A percentile compares a stretch with the other conserved stretches of the same genome.
phyloP scores from a whole-genome alignment of 2,113 vertebrate genomes.

The Zosterops hypoxanthus region DNA sequence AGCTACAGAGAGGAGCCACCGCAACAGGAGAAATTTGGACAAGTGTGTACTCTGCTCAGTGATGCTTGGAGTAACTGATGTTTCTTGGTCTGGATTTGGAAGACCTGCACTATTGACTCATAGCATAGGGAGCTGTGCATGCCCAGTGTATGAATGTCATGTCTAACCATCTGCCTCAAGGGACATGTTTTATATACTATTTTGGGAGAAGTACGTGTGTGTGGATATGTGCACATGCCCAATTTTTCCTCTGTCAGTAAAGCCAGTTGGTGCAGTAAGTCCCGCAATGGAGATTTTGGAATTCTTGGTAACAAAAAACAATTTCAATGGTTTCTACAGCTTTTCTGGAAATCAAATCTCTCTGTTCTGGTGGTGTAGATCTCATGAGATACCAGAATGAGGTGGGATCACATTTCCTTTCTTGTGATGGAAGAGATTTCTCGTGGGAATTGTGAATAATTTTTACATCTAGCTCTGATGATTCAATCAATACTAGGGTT shows the following conservation, averaged over 20 bases:
- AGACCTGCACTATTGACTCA: background rate
- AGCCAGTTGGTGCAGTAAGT: background rate
- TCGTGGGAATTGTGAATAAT: background rate
- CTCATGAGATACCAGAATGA: background rate
- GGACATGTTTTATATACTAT: background rate
- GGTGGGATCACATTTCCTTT: background rate
- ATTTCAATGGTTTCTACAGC: background rate
- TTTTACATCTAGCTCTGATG: background rate
- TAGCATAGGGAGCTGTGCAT: background rate
- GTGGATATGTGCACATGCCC: background rate
- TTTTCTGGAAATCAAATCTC: background rate
- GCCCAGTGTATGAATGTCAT: background rate
- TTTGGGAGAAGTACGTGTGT: background rate
- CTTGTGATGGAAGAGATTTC: background rate
- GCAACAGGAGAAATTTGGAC: background rate
- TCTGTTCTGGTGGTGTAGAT: background rate
- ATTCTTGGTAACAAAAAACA: background rate
- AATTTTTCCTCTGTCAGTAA: background rate
- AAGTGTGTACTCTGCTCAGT: background rate
- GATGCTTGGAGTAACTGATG: background rate
- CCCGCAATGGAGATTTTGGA: background rate
- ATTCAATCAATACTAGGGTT: background rate
- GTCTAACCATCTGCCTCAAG: background rate
- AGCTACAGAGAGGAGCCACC: fast-evolving
- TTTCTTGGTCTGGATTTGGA: background rate